Evolutionary conservation across 2,797 vertebrate species (phyloP).

Genomic region (Poecilia wingei): DNA sequence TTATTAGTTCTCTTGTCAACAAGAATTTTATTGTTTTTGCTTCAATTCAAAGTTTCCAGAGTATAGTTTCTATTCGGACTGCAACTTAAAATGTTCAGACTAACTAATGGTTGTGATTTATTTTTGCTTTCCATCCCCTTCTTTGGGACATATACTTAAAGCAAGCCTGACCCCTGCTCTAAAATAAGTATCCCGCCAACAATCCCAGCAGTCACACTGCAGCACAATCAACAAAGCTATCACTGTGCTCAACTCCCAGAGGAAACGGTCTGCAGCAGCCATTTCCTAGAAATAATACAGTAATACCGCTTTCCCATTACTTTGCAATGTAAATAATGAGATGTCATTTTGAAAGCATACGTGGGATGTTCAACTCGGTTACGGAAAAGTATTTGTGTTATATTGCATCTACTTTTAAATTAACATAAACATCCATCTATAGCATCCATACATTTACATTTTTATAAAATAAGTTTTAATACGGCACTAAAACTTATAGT

Average conservation of each 20-base stretch:
- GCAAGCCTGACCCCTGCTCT: conserved; percentile 48
- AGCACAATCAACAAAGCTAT: conserved; percentile 75
- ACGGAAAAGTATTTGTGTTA: background rate
- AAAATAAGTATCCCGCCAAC: conserved; percentile 58
- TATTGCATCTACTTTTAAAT: background rate
- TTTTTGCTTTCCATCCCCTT: background rate
- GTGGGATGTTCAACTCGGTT: background rate
- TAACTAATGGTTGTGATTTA: conserved; percentile 11
- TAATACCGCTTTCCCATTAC: background rate
- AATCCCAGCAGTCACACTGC: conserved; percentile 69
- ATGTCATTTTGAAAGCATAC: background rate
- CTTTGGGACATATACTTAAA: conserved; percentile 13
- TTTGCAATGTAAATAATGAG: background rate
- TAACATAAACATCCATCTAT: background rate
- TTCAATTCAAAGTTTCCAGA: background rate
- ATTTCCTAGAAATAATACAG: conserved; percentile 3
- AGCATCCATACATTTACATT: background rate
- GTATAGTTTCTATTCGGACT: background rate
- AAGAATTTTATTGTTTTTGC: background rate
- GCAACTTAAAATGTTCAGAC: background rate
- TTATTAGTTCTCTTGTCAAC: background rate
- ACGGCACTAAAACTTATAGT: background rate
- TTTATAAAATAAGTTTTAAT: background rate
- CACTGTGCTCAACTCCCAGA: conserved; percentile 57
- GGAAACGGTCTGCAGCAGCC: background rate